Base-by-base conservation (phyloP, 2,797 vertebrate genomes). In the Microctenopoma steveboyesi region DNA sequence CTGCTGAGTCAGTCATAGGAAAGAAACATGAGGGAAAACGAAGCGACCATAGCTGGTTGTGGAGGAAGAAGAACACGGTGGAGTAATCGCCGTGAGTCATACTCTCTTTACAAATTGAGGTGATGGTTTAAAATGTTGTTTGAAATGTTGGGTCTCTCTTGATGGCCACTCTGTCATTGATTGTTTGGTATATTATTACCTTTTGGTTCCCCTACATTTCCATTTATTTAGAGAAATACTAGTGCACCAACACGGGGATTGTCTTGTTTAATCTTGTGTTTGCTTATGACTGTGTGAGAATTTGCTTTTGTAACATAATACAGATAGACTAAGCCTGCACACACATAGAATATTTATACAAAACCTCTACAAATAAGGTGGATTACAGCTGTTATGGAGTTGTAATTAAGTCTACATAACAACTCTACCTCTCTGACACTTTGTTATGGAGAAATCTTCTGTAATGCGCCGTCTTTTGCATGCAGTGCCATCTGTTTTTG, bases 331-430 rank as follows among this genome's bases (percentile, higher is more conserved):
- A 33, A 57, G 14, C 60, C 62, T 72, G 35, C 40, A 46, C 47
- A 46, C 64, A 57, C 67, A 58, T 52, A 35, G 47, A 70, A 56
- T 78, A 76, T 78, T 84, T 78, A 72, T 52, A 40, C 40, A 61
- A 66, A 78, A 58, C 51, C n/a, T 70, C 63, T 59, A 57, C 64
- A 82, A 84, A 86, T 74, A 69, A 83, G 57, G 28, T 69, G 64
- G 48, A 76, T 74, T 72, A 50, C 61, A 76, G 57, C 61, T 79
- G 76, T 62, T 68, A n/a, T 62, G 49, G 45, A 49, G 39, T 47
- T 9, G 0, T 62, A 72, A 86, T 82, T 73, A 71, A 74, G 73
- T 81, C 61, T 25, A 70, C 47, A 46, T 60, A 28, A 68, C 47
- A 76, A 15, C 59, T 43, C 48, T 6, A 37, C 18, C 40, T 66